Evolutionary conservation across 2,888 invertebrate genomes (phyloP), one percentile per base, ranked within the genome.

Genomic region (Ferrisia virgata): DNA sequence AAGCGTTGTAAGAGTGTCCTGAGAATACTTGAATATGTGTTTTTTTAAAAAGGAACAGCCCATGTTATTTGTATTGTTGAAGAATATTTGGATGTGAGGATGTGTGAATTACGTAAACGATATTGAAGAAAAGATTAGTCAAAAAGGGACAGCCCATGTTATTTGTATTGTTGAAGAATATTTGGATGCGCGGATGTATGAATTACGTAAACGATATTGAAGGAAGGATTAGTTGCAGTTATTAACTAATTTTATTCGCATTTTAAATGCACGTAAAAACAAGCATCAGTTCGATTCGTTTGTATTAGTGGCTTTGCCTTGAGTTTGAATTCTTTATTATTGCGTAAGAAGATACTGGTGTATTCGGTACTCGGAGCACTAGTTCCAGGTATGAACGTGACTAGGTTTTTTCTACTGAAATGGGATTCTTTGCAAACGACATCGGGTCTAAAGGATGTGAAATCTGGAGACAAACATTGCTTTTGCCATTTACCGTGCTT

Each of bases 401-500:
- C 18, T 13, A 39, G 13, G 36, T 69, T 31, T 36, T 33, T 64
- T 6, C 15, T 40, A 39, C 1, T 79, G 36, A 33, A 33, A 69
- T 22, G 1, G 8, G 78, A 79, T 39, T 79, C 25, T n/a, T 58
- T n/a, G 80, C 84, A 84, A 39, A 84, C 13, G 15, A 18, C 15
- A 2, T 83, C 40, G 5, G 53, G 47, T 4, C 28, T 25, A 15
- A 64, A 69, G 25, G 36, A 9, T 1, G 79, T 64, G 11, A 83
- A 22, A 18, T 82, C 82, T n/a, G n/a, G 1, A 4, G 82, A 84
- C 22, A 80, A 80, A 31, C 86, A 86, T 39, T 85, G 69, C 13
- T 76, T 76, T 47, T 84, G 83, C 85, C 85, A 86, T 31, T 82
- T n/a, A 0, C 86, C 86, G 25, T 82, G 79, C 6, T 81, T 78